Conservation (phyloP, 2,888 invertebrate genomes). For the Lycaena phlaeas region DNA sequence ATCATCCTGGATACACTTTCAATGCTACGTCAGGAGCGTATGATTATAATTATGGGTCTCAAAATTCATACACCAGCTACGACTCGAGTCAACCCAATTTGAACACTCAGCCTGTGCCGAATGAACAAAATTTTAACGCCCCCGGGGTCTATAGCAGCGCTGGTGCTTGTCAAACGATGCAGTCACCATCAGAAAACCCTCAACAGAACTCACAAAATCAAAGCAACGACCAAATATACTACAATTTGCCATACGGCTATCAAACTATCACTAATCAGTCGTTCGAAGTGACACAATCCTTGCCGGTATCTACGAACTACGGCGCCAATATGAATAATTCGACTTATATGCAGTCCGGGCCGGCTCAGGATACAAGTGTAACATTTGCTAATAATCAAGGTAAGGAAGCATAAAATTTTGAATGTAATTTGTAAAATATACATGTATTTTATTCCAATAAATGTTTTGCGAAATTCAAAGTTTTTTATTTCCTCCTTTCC, state of each 20-base stretch:
- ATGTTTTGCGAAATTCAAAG: constrained; percentile 29
- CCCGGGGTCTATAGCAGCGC: constrained; percentile 62
- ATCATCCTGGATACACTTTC: constrained; percentile 76
- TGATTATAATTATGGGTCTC: constrained; percentile 77
- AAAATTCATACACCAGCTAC: constrained; percentile 45
- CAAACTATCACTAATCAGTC: constrained; percentile 41
- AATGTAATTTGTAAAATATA: constrained; percentile 4
- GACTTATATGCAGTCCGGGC: constrained; percentile 52
- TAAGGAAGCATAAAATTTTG: constrained; percentile 31
- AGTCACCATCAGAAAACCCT: constrained; percentile 56
- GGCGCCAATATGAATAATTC: constrained; percentile 48
- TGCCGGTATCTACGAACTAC: constrained; percentile 40
- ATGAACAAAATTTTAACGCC: constrained; percentile 37
- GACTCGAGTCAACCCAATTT: constrained; percentile 29
- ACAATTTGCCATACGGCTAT: constrained; percentile 66
- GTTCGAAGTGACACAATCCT: constrained; percentile 32
- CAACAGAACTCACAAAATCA: constrained; percentile 28
- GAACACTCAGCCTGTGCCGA: constrained; percentile 30
- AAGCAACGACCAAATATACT: constrained; percentile 43
- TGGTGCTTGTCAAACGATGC: constrained; percentile 53
- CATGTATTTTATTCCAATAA: constrained; percentile 30
- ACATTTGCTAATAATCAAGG: constrained; percentile 51
- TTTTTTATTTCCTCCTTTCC: constrained; percentile 47
- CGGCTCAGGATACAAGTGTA: constrained; percentile 38
- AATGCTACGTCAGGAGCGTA: constrained; percentile 70